Evolutionary conservation across 2,888 invertebrate genomes (phyloP).

Genomic region (Agriopis aurantiaria): DNA sequence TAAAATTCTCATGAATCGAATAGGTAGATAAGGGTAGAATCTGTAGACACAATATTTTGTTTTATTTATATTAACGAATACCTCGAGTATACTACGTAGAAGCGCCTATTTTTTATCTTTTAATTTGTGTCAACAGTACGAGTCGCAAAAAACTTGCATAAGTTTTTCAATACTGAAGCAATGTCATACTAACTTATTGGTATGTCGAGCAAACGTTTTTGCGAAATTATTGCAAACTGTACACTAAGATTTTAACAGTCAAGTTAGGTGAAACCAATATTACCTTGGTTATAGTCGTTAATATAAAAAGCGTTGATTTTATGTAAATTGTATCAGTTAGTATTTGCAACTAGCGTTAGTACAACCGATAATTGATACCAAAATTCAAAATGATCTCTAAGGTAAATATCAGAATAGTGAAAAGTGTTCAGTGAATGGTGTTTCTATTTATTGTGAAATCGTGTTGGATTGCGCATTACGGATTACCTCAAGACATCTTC

Average conservation of each 20-base stretch:
- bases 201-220: conserved; percentile 61
- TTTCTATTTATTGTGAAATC: conserved; percentile 2
- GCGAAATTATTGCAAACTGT: conserved; percentile 69
- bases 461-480: not conserved
- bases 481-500: not conserved
- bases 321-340: conserved; percentile 71
- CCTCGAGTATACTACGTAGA: not conserved
- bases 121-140: conserved; percentile 60
- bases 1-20: no score
- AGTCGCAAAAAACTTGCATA: conserved; percentile 55
- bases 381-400: conserved; percentile 71
- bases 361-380: conserved; percentile 49
- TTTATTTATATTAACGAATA: conserved; percentile 11
- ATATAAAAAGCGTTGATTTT: conserved; percentile 77
- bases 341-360: conserved; percentile 58
- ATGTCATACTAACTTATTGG: conserved; percentile 59
- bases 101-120: conserved; percentile 45
- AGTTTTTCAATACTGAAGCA: conserved; percentile 57
- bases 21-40: no score
- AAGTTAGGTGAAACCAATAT: conserved; percentile 77
- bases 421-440: conserved; percentile 13
- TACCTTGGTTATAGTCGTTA: conserved; percentile 74
- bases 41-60: no score
- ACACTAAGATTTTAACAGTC: conserved; percentile 63
- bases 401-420: conserved; percentile 57